Conservation (phyloP, 2,797 vertebrate species). For the Coregonus ussuriensis region DNA sequence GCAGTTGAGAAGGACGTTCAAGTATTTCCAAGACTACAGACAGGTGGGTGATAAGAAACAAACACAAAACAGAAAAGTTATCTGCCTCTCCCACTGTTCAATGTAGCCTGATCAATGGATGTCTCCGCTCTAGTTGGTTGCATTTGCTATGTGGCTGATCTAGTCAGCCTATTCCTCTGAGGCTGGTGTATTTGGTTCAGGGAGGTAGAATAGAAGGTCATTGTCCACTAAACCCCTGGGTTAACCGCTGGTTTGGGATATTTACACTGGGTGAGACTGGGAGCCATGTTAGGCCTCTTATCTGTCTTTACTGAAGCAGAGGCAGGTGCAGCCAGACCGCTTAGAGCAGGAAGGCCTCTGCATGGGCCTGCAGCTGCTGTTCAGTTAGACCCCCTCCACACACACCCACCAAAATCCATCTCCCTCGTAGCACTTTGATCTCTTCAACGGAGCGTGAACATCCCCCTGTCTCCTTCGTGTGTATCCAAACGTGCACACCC, state of each 20-base stretch:
- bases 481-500: not conserved
- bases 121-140: too few relatives aligned
- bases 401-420: not conserved
- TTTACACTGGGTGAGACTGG: too few relatives aligned
- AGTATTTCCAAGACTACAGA: constrained; percentile 92
- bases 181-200: too few relatives aligned
- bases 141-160: too few relatives aligned
- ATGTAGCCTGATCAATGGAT: too few relatives aligned
- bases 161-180: too few relatives aligned
- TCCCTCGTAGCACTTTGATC: not conserved
- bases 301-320: not conserved
- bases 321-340: not conserved
- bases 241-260: too few relatives aligned
- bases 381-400: not conserved
- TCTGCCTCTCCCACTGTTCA: too few relatives aligned
- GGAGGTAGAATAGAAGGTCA: too few relatives aligned
- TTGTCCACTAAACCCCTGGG: too few relatives aligned
- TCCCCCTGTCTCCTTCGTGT: not conserved
- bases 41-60: constrained; percentile 75
- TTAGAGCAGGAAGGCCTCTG: not conserved
- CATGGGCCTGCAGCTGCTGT: not conserved
- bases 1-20: constrained; percentile 85
- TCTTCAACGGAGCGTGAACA: not conserved
- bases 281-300: not conserved
- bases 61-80: too few relatives aligned